A percentile compares a stretch with the other conserved stretches of the same genome.
These are phyloP conservation scores for Toxotes jaculatrix DNA, from an alignment of 2,113 vertebrate species.

Conservation along the genomic window DNA sequence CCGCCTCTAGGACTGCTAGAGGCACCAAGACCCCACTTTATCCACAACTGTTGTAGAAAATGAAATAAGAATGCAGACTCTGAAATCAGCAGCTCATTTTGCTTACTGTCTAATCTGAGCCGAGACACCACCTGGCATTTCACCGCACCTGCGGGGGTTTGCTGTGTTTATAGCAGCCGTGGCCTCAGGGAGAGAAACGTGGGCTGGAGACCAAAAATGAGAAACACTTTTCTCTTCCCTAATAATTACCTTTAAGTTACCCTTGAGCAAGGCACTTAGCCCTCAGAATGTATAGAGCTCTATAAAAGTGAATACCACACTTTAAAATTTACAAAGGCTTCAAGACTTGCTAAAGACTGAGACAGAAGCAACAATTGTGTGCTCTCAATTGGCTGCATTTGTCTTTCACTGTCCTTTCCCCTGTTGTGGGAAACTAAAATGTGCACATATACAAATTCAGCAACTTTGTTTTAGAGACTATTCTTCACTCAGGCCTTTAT, in stretches of 20 bases:
- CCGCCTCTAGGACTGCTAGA: background rate
- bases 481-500: background rate
- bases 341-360: background rate
- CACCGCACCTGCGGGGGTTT: slow-evolving; percentile 51
- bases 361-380: background rate
- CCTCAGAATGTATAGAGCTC: no score
- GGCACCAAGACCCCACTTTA: background rate
- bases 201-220: background rate
- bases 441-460: background rate
- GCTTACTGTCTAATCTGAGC: slow-evolving; percentile 42
- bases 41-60: background rate
- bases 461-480: background rate
- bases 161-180: slow-evolving; percentile 48
- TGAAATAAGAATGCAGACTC: slow-evolving; percentile 7
- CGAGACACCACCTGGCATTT: slow-evolving; percentile 50
- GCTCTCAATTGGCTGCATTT: background rate
- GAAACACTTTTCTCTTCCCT: background rate
- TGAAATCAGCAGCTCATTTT: slow-evolving; percentile 32
- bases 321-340: no score
- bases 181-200: slow-evolving; percentile 18
- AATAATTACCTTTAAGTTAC: slow-evolving; percentile 12
- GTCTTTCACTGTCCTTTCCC: background rate
- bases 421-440: background rate
- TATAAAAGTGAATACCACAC: no score
- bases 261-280: no score